Evolutionary conservation across 2,797 vertebrate species (phyloP).

Genomic region (Epinephelus malabaricus): DNA sequence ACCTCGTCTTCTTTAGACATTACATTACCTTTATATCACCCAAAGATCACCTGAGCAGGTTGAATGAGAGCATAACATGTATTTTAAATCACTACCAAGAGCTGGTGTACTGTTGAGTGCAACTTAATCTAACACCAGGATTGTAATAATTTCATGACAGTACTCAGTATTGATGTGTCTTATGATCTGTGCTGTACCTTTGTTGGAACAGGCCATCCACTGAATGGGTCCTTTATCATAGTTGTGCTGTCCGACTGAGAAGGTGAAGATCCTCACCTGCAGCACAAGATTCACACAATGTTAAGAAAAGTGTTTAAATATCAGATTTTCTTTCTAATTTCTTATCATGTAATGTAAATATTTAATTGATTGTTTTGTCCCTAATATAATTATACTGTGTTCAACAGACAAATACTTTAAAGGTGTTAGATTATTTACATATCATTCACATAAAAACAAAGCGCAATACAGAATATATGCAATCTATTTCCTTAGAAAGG

Average conservation of each 20-base stretch:
- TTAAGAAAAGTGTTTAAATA: too few relatives aligned
- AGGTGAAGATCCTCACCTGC: constrained; percentile 98
- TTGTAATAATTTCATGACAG: background rate
- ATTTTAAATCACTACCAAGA: background rate
- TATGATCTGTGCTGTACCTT: constrained; percentile 86
- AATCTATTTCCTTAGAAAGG: background rate
- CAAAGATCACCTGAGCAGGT: background rate
- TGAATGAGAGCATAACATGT: background rate
- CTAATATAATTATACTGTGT: background rate
- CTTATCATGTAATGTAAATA: too few relatives aligned
- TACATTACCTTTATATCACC: background rate
- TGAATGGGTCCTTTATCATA: constrained; percentile 98
- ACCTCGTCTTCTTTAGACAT: background rate
- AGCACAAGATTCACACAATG: constrained; percentile 14
- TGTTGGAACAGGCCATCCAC: constrained; percentile 99
- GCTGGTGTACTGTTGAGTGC: background rate
- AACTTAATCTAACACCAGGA: background rate
- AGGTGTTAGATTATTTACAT: background rate
- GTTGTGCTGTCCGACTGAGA: constrained; percentile 99
- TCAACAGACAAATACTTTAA: background rate
- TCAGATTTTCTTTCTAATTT: too few relatives aligned
- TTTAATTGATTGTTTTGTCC: background rate
- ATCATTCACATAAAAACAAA: background rate
- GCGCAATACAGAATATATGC: too few relatives aligned
- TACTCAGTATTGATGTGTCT: background rate